Percentiles rank a stretch among this genome's conserved stretches.
These are phyloP conservation scores for Spilarctia lutea DNA, from an alignment of 2,888 invertebrate species.

Conservation along the genomic window DNA sequence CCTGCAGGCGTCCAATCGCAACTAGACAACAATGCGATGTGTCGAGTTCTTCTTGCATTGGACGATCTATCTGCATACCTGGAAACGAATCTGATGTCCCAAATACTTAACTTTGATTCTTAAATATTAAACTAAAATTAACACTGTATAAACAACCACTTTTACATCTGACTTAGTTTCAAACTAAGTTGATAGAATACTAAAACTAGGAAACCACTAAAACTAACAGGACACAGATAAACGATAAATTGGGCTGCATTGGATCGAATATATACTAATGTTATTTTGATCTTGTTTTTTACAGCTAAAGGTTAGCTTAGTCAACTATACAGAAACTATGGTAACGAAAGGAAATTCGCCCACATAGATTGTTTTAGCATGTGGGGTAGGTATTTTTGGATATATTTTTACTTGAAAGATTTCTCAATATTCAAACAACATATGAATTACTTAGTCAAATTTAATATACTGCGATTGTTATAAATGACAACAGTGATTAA, in stretches of 20 bases:
- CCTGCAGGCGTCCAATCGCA: slow-evolving; percentile 98
- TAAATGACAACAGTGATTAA: not conserved
- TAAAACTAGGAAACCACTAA: not conserved
- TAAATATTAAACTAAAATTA: slow-evolving; percentile 17
- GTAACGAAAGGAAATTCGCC: not conserved
- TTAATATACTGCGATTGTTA: not conserved
- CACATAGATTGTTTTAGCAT: not conserved
- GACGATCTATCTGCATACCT: slow-evolving; percentile 95
- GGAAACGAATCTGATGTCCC: slow-evolving; percentile 90
- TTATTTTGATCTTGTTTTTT: not conserved
- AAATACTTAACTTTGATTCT: slow-evolving; percentile 68
- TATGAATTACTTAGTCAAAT: too few relatives aligned
- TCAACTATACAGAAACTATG: not conserved
- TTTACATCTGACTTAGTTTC: not conserved
- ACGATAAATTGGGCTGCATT: not conserved
- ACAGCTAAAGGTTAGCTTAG: not conserved
- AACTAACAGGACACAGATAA: not conserved
- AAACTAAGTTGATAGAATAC: not conserved
- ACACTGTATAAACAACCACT: not conserved
- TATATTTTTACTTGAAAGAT: not conserved
- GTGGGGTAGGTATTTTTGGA: not conserved
- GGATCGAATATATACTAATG: not conserved
- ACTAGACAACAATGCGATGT: slow-evolving; percentile 98
- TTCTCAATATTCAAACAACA: not conserved
- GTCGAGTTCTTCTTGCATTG: slow-evolving; percentile 91